phyloP scores from a whole-genome alignment of 2,888 invertebrate genomes.

The Sinotaia quadrata region DNA sequence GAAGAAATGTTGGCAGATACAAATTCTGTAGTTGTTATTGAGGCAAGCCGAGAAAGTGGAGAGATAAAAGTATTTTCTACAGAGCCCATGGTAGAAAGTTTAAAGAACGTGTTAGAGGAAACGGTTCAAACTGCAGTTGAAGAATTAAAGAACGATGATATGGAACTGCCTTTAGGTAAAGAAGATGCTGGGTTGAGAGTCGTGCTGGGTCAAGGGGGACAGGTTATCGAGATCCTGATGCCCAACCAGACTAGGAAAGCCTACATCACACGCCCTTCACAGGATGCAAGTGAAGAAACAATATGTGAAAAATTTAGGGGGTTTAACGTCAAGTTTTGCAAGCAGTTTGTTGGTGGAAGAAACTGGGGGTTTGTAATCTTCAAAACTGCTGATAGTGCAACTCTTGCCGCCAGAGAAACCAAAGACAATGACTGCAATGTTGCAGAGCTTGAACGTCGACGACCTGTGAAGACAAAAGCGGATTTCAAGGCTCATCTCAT shows the following conservation, averaged over 20 bases:
- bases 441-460: slow-evolving; percentile 37
- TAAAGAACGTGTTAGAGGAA: slow-evolving; percentile 10
- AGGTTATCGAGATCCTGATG: slow-evolving; percentile 47
- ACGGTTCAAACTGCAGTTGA: slow-evolving; percentile 16
- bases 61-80: slow-evolving; percentile 46
- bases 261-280: slow-evolving; percentile 37
- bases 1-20: slow-evolving; percentile 34
- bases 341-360: slow-evolving; percentile 33
- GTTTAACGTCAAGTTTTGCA: slow-evolving; percentile 44
- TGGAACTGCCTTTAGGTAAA: slow-evolving; percentile 37
- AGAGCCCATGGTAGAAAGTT: background rate
- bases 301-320: slow-evolving; percentile 37
- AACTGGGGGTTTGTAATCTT: slow-evolving; percentile 57
- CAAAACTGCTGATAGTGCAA: slow-evolving; percentile 29
- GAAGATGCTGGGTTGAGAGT: slow-evolving; percentile 40
- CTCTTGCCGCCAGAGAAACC: slow-evolving; percentile 32
- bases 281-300: slow-evolving; percentile 24
- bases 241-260: slow-evolving; percentile 50
- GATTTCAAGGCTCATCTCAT: slow-evolving; percentile 47
- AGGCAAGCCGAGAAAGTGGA: slow-evolving; percentile 47
- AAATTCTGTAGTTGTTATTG: slow-evolving; percentile 45
- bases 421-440: slow-evolving; percentile 34
- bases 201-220: slow-evolving; percentile 49
- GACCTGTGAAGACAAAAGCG: slow-evolving; percentile 15
- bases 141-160: slow-evolving; percentile 31